Conservation (phyloP, 2,888 invertebrate species). For the Caenorhabditis becei region DNA sequence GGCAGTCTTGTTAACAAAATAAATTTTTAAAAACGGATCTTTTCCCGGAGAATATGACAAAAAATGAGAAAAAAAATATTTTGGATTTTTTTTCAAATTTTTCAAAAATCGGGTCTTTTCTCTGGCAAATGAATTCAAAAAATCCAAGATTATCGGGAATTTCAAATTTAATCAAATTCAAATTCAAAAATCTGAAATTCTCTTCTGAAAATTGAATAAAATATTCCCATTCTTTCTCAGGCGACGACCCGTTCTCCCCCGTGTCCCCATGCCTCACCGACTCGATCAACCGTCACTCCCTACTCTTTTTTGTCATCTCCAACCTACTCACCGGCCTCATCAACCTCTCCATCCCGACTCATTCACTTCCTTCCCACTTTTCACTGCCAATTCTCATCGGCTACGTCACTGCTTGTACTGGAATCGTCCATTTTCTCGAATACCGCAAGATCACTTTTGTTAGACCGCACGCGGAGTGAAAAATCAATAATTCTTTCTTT, state of each 20-base stretch:
- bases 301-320: conserved; percentile 89
- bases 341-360: conserved; percentile 37
- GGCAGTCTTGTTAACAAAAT: too few relatives aligned
- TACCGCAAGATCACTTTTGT: conserved; percentile 43
- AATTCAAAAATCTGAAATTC: too few relatives aligned
- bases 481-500: background rate
- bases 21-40: too few relatives aligned
- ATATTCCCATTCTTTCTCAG: conserved; percentile 45
- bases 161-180: conserved; percentile 40
- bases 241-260: conserved; percentile 69
- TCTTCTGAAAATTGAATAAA: too few relatives aligned
- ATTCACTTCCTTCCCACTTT: conserved; percentile 8
- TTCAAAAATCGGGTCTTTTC: conserved; percentile 51
- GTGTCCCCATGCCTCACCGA: conserved; percentile 70
- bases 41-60: too few relatives aligned
- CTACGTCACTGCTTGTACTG: conserved; percentile 16
- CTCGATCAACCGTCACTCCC: conserved; percentile 83
- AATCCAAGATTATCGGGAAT: background rate
- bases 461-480: conserved; percentile 32
- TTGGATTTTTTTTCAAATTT: background rate
- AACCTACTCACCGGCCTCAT: conserved; percentile 89
- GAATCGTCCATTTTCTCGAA: conserved; percentile 46
- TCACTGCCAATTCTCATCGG: conserved; percentile 33
- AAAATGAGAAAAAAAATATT: too few relatives aligned
- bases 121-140: too few relatives aligned